phyloP scores from a whole-genome alignment of 2,113 vertebrate genomes.

The Conger conger region DNA sequence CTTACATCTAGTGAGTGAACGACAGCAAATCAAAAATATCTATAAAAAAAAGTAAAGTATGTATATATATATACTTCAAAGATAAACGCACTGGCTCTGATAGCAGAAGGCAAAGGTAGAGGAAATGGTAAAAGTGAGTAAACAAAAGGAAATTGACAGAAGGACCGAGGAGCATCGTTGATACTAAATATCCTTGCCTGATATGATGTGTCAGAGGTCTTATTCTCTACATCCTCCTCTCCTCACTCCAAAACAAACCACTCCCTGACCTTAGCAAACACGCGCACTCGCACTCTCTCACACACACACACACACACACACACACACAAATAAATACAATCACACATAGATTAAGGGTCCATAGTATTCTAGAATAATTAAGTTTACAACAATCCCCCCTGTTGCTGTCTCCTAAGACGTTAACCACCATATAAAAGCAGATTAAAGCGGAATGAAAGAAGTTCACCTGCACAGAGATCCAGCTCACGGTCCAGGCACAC shows the following conservation, averaged over 20 bases:
- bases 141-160: neutral
- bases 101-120: neutral
- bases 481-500: neutral
- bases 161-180: neutral
- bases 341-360: neutral
- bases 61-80: neutral
- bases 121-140: neutral
- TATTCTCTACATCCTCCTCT: neutral
- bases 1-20: neutral
- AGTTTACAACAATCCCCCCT: neutral
- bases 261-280: neutral
- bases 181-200: neutral
- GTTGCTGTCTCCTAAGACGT: neutral
- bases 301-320: neutral
- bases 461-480: slow-evolving; percentile 17
- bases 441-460: neutral
- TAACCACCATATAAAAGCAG: neutral
- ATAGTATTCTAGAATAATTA: neutral
- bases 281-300: neutral
- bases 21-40: neutral
- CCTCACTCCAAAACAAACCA: neutral
- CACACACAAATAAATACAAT: neutral
- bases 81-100: neutral
- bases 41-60: neutral
- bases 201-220: neutral